phyloP scores from a whole-genome alignment of 2,888 invertebrate species.

The Plagodis pulveraria region DNA sequence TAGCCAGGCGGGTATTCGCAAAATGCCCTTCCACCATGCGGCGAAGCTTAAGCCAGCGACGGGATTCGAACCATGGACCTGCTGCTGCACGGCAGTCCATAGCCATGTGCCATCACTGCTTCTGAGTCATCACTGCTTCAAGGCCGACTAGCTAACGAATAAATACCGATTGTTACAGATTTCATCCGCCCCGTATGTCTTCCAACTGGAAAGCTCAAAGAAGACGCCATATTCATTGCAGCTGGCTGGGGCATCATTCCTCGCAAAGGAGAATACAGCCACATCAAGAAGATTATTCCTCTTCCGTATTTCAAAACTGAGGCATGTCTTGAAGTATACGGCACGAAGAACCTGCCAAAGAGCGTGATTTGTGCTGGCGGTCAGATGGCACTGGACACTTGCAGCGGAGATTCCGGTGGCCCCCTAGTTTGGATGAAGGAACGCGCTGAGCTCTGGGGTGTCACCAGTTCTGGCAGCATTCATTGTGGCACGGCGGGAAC shows the following conservation, averaged over 20 bases:
- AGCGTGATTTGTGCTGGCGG: constrained; percentile 64
- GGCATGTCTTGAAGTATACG: constrained; percentile 46
- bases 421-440: constrained; percentile 51
- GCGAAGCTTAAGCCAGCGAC: no score
- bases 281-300: constrained; percentile 54
- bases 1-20: no score
- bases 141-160: no score
- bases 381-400: constrained; percentile 53
- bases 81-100: no score
- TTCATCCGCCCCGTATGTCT: constrained; percentile 66
- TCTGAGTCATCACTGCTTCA: no score
- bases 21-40: no score
- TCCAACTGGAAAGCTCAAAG: constrained; percentile 43
- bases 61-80: no score
- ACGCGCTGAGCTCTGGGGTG: constrained; percentile 54
- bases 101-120: no score
- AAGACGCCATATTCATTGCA: constrained; percentile 44
- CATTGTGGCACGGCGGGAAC: constrained; percentile 53
- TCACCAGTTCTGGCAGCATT: constrained; percentile 55
- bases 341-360: constrained; percentile 41
- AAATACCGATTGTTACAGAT: constrained; percentile 45
- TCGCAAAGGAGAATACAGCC: constrained; percentile 42
- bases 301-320: constrained; percentile 49
- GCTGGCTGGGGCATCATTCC: constrained; percentile 61
- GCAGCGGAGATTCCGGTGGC: constrained; percentile 66